phyloP scores from a whole-genome alignment of 2,113 vertebrate genomes.

The Podocnemis expansa region DNA sequence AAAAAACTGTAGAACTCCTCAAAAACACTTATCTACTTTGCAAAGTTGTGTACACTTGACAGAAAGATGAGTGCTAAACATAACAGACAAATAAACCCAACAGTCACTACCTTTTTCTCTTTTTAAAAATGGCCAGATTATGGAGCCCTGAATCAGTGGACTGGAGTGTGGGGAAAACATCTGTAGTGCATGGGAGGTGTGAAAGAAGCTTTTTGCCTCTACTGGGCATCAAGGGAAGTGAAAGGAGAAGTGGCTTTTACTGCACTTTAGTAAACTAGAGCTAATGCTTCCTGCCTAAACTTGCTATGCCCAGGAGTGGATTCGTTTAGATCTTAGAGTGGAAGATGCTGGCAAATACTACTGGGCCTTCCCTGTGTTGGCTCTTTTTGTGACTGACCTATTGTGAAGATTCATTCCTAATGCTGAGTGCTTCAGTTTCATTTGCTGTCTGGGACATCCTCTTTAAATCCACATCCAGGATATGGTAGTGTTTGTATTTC shows the following conservation, averaged over 20 bases:
- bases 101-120: background rate
- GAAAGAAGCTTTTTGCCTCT: background rate
- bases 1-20: background rate
- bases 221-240: background rate
- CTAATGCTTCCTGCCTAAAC: too few species aligned
- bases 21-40: background rate
- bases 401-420: background rate
- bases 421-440: background rate
- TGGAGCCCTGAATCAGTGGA: background rate
- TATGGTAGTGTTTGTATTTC: background rate
- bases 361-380: too few species aligned
- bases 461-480: background rate
- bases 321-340: too few species aligned
- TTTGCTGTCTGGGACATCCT: background rate
- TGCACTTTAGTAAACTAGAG: background rate
- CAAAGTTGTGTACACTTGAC: background rate
- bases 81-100: background rate
- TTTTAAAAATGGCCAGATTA: background rate
- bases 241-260: background rate
- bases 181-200: background rate
- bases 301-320: too few species aligned
- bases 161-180: background rate
- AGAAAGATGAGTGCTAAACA: background rate
- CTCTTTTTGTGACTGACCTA: background rate
- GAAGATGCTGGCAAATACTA: too few species aligned